phyloP scores from a whole-genome alignment of 2,797 vertebrate genomes.

The Eidolon dupreanum region DNA sequence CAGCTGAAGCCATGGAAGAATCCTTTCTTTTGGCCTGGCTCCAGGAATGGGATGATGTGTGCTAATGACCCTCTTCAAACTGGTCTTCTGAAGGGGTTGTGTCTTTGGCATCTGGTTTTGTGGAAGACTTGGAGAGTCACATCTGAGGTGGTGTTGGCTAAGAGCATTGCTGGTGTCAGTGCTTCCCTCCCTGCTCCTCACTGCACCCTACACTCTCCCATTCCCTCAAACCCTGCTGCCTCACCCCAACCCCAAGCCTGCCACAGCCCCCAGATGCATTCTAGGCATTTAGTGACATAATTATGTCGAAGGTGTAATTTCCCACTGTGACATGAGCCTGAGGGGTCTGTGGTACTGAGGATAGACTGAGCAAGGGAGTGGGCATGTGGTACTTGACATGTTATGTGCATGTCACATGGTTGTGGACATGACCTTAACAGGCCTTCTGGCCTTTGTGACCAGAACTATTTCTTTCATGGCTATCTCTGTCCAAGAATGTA shows the following conservation, averaged over 20 bases:
- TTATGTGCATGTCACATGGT: accelerated
- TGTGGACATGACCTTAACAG: background rate
- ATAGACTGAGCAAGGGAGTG: background rate
- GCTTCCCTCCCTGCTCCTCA: background rate
- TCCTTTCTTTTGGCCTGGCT: background rate
- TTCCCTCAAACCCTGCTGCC: no score
- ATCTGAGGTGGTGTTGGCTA: background rate
- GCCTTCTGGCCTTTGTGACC: background rate
- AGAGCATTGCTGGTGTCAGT: background rate
- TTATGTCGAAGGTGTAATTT: background rate
- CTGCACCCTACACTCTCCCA: background rate
- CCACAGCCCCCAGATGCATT: background rate
- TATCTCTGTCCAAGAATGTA: background rate
- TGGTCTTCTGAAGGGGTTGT: background rate
- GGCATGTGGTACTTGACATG: background rate
- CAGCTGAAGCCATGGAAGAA: background rate
- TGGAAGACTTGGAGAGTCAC: background rate
- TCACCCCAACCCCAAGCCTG: no score
- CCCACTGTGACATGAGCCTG: background rate
- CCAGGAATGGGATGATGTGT: background rate
- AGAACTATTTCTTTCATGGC: background rate
- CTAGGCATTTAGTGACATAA: background rate
- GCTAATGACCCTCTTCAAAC: background rate
- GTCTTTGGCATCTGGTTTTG: background rate
- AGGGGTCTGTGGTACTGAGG: background rate